Conservation (phyloP, 2,113 vertebrate species). For the Catagonus wagneri region DNA sequence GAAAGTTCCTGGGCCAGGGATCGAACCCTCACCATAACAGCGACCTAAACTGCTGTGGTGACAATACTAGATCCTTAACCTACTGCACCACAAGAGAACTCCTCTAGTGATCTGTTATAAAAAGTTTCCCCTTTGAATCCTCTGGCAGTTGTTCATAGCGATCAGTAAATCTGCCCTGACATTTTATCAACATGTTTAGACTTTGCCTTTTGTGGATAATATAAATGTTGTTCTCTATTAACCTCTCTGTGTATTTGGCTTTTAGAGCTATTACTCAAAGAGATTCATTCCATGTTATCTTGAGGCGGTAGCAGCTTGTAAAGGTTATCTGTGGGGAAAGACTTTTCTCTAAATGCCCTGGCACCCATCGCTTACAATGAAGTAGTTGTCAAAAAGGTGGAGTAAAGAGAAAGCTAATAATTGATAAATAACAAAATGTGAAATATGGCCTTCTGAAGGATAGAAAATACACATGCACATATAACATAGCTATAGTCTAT, state of each 20-base stretch:
- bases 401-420: background rate
- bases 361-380: background rate
- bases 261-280: background rate
- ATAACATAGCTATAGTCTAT: background rate
- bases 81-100: too few species aligned
- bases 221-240: background rate
- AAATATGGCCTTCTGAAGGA: background rate
- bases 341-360: background rate
- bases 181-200: background rate
- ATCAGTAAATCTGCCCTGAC: background rate
- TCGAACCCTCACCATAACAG: too few species aligned
- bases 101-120: background rate
- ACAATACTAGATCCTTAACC: too few species aligned
- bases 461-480: background rate
- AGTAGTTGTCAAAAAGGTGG: background rate
- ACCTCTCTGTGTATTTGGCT: background rate
- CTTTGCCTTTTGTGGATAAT: background rate
- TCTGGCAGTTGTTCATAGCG: background rate
- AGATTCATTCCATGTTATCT: background rate
- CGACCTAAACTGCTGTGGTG: too few species aligned
- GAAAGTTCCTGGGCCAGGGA: too few species aligned
- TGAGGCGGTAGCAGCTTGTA: background rate
- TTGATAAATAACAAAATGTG: background rate
- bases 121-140: background rate
- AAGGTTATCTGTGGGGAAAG: background rate